Conservation (phyloP, 2,113 vertebrate species). For the Fregata magnificens region DNA sequence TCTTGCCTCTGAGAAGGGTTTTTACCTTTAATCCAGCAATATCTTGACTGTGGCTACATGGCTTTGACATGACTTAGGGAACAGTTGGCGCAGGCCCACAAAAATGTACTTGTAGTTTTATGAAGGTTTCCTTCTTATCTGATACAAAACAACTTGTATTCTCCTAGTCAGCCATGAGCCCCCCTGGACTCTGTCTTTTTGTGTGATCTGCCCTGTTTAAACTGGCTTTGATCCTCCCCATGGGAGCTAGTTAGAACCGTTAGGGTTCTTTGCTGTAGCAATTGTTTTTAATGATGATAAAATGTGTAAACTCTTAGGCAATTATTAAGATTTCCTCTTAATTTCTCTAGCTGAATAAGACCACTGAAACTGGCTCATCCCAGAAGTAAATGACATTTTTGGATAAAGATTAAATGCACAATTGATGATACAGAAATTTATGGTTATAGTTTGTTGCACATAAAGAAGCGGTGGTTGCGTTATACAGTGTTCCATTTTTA, state of each 20-base stretch:
- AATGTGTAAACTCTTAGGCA: neutral
- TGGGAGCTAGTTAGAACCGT: neutral
- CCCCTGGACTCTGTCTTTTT: neutral
- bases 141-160: neutral
- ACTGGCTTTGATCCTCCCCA: neutral
- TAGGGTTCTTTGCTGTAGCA: neutral
- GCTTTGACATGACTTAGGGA: neutral
- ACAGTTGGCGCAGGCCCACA: fast-evolving
- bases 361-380: neutral
- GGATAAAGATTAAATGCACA: neutral
- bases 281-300: conserved; percentile 20
- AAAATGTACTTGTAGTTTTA: neutral
- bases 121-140: neutral
- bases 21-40: neutral
- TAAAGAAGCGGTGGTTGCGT: neutral
- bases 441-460: neutral
- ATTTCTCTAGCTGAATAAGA: neutral
- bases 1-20: neutral
- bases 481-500: neutral
- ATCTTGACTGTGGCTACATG: fast-evolving
- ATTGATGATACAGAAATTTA: neutral
- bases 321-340: neutral
- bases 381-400: neutral
- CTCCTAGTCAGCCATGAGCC: neutral
- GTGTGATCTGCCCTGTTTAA: neutral